Evolutionary conservation across 2,113 vertebrate species (phyloP), one percentile per base, ranked within the genome.

Genomic region (Camelus dromedarius): DNA sequence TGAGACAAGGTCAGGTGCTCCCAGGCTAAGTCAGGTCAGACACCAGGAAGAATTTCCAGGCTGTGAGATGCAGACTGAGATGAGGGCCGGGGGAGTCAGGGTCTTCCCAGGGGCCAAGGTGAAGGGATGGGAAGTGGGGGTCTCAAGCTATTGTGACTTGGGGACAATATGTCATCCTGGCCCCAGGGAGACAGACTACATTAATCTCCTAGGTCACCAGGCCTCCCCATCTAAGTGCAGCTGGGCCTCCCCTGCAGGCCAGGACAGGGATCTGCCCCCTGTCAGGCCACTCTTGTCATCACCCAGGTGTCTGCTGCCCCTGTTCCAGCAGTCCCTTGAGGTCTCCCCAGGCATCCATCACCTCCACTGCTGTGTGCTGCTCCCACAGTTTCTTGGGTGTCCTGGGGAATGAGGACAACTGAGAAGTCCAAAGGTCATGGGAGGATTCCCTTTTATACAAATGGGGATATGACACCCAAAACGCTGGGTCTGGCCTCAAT

Each of bases 301-400:
- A 83, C 69, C 19, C 42, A 75, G 30, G 11, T 70, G 15, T 82
- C 72, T 92, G 52, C 48, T 38, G 48, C 26, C 60, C 60, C 73
- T 26, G 20, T 22, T 54, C 46, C 1, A 1, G 28, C 46, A 58
- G 60, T 79, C 48, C 73, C 50, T 72, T 8, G 0, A 75, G 46
- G n/a, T 77, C 42, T 48, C 58, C 35, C 64, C 64, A 66, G 87
- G 32, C 67, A 35, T 4, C 50, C 18, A 18, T 82, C 30, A 81
- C 95, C 80, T 95, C 16, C 69, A 87, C 83, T 32, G 46, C 84
- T 84, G 7, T 1, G 10, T 94, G 85, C n/a, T 30, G 56, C 32
- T 97, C 85, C 91, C 96, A 73, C 19, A 95, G 81, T 69, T 84
- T 96, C 85, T 83, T 94, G 56, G 89, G 35, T 83, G 62, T 94